phyloP scores from a whole-genome alignment of 2,888 invertebrate genomes.

The Eilema caniola region DNA sequence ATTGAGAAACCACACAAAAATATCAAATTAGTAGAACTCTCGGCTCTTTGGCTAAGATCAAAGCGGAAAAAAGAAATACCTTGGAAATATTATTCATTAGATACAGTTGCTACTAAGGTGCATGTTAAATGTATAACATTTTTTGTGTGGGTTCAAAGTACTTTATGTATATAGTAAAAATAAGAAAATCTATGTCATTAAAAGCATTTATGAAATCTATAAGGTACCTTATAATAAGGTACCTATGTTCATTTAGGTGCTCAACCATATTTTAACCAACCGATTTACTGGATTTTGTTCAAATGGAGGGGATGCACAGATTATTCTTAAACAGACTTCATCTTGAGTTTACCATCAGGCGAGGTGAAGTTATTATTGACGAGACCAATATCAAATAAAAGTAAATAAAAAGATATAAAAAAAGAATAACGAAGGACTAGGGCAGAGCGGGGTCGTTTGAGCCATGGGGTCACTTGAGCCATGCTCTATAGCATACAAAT shows the following conservation, averaged over 20 bases:
- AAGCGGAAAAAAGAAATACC: not conserved
- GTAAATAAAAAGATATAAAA: too few species aligned
- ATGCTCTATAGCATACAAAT: too few species aligned
- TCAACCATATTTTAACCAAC: not conserved
- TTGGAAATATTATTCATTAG: not conserved
- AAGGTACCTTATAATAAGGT: too few species aligned
- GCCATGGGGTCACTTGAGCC: too few species aligned
- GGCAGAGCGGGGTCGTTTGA: too few species aligned
- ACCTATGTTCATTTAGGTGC: not conserved
- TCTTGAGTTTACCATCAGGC: too few species aligned
- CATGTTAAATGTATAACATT: not conserved
- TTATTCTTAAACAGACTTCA: too few species aligned
- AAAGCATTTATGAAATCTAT: not conserved
- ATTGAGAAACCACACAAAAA: not conserved
- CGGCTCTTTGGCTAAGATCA: not conserved
- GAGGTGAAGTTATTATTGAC: too few species aligned
- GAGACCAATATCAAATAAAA: too few species aligned
- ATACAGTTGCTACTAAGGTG: not conserved
- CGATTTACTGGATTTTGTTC: not conserved
- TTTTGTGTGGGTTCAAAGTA: not conserved
- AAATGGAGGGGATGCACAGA: not conserved
- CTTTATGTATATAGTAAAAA: not conserved
- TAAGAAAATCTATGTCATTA: not conserved
- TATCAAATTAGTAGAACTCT: too few species aligned
- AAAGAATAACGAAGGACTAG: too few species aligned